phyloP scores from a whole-genome alignment of 2,888 invertebrate species.

The Scelioninae gen. 1 region DNA sequence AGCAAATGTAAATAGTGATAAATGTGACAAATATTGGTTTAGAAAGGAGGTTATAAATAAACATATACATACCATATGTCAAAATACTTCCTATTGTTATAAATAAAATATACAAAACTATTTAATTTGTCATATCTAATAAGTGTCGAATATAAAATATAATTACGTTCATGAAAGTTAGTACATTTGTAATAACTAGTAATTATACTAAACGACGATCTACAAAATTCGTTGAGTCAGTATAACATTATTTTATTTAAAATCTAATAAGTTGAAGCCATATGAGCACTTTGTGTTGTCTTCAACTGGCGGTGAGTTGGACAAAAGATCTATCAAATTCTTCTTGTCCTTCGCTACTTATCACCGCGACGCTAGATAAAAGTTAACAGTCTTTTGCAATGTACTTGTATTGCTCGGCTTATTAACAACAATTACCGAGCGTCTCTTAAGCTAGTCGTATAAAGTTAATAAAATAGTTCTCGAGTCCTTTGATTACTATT shows the following conservation, averaged over 20 bases:
- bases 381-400: conserved; percentile 22
- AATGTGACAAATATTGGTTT: too few species aligned
- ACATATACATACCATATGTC: not conserved
- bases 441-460: not conserved
- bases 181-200: conserved; percentile 16
- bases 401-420: too few species aligned
- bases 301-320: too few species aligned
- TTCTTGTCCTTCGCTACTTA: not conserved
- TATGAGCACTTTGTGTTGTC: too few species aligned
- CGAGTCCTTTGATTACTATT: not conserved
- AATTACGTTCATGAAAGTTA: conserved; percentile 14
- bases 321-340: conserved; percentile 2
- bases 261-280: not conserved
- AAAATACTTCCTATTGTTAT: conserved; percentile 32
- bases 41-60: not conserved
- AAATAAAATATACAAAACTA: conserved; percentile 52
- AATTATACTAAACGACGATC: conserved; percentile 16
- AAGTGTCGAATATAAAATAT: conserved; percentile 16
- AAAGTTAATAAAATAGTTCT: not conserved
- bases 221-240: conserved; percentile 11
- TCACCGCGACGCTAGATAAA: conserved; percentile 3
- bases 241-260: not conserved
- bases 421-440: not conserved
- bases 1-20: too few species aligned
- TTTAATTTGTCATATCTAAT: conserved; percentile 20